Base-by-base conservation (phyloP, 2,113 vertebrate species). In the Pleuronectes platessa region DNA sequence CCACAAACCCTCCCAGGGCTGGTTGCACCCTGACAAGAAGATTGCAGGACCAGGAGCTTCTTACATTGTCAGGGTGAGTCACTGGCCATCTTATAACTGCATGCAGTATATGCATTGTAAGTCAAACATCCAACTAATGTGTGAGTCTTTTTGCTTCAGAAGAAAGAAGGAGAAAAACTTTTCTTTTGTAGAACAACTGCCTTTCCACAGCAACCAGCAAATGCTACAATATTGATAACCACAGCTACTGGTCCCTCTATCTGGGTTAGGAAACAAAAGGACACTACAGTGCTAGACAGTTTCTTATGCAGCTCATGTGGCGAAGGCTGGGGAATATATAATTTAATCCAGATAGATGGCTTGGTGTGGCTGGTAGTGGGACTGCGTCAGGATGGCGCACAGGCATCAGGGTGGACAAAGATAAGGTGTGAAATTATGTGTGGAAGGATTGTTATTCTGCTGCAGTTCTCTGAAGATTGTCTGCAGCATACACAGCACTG, bases 1-100 rank as follows among this genome's bases (percentile, higher is more conserved):
- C 92, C 96, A 97, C 92, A 98, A 98, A 89, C 98, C 97, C 2
- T 94, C 97, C n/a, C 97, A 98, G 82, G 97, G 97, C 65, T 99
- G 97, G 97, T 92, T 98, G 76, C 97, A 99, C 86, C 94, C 97
- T 5, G 97, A 98, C 79, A 95, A 96, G 87, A 93, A 95, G 88
- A 96, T 98, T 65, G 88, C 94, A 80, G 96, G 97, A 78, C 93
- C 96, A 0, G 98, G 98, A 5, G 96, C 96, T 35, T 97, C 96
- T 71, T 99, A 99, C 84, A 95, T 98, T 31, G 97, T 99, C 71
- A 94, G 96, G 95, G 98, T 99, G 90, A 98, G 97, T 95, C 68
- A 40, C 1, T 15, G 20, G n/a, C 0, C 45, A 71, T 31, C 6
- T 71, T 55, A 60, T 60, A 37, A 55, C 55, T 66, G 31, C 40